Evolutionary conservation across 2,888 invertebrate species (phyloP).

Genomic region (Myopa tessellatipennis): DNA sequence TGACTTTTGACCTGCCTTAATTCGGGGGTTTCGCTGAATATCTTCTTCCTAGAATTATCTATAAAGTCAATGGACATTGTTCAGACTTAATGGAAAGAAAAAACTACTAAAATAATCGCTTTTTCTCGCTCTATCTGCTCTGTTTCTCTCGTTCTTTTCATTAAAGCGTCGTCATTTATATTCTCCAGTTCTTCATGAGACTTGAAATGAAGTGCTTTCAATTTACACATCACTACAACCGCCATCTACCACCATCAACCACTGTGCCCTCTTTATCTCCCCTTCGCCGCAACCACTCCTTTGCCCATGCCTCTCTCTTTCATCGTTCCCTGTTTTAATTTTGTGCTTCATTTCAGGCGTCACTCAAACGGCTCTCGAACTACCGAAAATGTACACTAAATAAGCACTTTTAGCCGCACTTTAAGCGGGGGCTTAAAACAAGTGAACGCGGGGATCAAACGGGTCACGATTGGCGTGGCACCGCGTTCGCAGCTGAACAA

Average conservation of each 20-base stretch:
- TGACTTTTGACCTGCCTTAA: too few species aligned
- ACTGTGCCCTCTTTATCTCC: neutral
- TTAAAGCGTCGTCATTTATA: neutral
- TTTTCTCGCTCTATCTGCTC: too few species aligned
- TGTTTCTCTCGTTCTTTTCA: too few species aligned
- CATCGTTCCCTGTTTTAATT: neutral
- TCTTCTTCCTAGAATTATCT: too few species aligned
- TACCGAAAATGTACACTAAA: neutral
- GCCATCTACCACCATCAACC: neutral
- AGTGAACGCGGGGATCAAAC: neutral
- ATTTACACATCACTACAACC: neutral
- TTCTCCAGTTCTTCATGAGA: neutral
- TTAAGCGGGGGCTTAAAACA: neutral
- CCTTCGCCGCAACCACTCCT: neutral
- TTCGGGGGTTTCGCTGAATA: too few species aligned
- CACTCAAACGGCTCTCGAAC: neutral
- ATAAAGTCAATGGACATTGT: too few species aligned
- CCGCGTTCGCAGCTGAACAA: constrained; percentile 8
- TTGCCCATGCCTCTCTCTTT: neutral
- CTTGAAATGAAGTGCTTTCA: constrained; percentile 4
- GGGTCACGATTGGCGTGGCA: neutral
- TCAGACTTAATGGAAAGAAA: too few species aligned
- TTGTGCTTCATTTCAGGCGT: neutral
- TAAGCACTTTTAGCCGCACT: constrained; percentile 7
- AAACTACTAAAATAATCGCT: too few species aligned